Percentiles rank a stretch among this genome's conserved stretches.
Conservation (phyloP, 2,113 vertebrate genomes). For the Takifugu flavidus region DNA sequence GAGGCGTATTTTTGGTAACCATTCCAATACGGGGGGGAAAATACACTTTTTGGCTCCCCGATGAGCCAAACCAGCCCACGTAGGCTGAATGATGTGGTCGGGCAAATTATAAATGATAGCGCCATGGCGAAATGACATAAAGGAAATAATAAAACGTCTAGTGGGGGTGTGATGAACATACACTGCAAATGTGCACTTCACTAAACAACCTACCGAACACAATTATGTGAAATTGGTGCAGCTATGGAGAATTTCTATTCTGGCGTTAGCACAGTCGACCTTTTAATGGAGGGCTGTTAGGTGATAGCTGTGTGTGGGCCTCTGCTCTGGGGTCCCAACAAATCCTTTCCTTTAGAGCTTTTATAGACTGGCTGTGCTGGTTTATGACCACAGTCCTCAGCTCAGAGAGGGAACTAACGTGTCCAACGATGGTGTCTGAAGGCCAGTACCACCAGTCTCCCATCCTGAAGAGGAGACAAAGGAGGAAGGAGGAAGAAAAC, state of each 20-base stretch:
- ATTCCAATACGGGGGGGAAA: slow-evolving; percentile 54
- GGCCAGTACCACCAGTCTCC: too few species aligned
- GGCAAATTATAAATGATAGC: slow-evolving; percentile 75
- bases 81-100: slow-evolving; percentile 54
- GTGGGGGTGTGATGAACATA: slow-evolving; percentile 66
- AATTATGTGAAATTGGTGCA: slow-evolving; percentile 74
- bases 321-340: slow-evolving; percentile 61
- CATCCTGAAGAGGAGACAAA: too few species aligned
- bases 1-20: slow-evolving; percentile 68
- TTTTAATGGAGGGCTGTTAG: slow-evolving; percentile 69
- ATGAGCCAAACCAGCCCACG: slow-evolving; percentile 60
- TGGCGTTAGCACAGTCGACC: slow-evolving; percentile 62
- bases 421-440: too few species aligned
- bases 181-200: slow-evolving; percentile 72
- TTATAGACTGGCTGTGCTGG: slow-evolving; percentile 36
- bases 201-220: slow-evolving; percentile 69
- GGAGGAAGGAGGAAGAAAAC: too few species aligned
- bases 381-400: slow-evolving; percentile 10
- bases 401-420: too few species aligned
- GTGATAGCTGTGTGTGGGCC: slow-evolving; percentile 55
- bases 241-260: slow-evolving; percentile 55
- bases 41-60: slow-evolving; percentile 49
- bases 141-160: slow-evolving; percentile 72
- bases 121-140: slow-evolving; percentile 63
- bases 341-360: slow-evolving; percentile 57